phyloP scores from a whole-genome alignment of 2,113 vertebrate genomes.

The Atlantisia rogersi region DNA sequence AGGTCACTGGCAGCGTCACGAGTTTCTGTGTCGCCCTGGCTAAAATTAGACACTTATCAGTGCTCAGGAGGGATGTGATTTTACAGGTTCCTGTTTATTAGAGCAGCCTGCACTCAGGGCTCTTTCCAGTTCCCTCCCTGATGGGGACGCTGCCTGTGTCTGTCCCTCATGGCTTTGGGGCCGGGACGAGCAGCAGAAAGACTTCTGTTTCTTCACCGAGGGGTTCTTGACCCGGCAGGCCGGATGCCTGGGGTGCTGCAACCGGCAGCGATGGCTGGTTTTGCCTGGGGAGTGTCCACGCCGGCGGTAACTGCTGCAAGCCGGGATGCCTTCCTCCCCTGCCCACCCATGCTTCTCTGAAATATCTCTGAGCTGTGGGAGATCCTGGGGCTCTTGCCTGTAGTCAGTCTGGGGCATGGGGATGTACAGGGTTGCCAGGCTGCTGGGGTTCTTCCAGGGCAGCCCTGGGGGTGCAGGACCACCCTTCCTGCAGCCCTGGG shows the following conservation, averaged over 20 bases:
- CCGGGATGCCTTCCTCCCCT: neutral
- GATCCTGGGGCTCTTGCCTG: neutral
- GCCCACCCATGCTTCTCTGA: rapidly evolving
- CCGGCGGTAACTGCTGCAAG: rapidly evolving
- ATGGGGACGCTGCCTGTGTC: neutral
- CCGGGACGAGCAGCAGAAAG: neutral
- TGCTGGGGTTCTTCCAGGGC: neutral
- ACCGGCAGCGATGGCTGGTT: neutral
- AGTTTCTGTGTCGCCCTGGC: neutral
- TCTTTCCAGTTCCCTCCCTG: neutral
- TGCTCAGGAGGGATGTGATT: constrained; percentile 64
- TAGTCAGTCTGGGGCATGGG: rapidly evolving
- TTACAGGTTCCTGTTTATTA: constrained; percentile 78
- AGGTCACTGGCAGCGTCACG: neutral
- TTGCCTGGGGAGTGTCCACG: neutral
- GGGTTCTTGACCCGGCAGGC: neutral
- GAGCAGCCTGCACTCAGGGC: neutral
- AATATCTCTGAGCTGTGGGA: rapidly evolving
- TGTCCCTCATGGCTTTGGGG: neutral
- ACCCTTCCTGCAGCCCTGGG: neutral
- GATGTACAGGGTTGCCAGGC: neutral
- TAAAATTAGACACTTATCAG: constrained; percentile 72
- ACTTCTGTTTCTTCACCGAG: constrained; percentile 14
- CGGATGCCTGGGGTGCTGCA: neutral
- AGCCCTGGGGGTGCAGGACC: neutral